These are phyloP conservation scores for Papilio elwesi DNA, from an alignment of 2,888 invertebrate genomes.

Conservation along the genomic window DNA sequence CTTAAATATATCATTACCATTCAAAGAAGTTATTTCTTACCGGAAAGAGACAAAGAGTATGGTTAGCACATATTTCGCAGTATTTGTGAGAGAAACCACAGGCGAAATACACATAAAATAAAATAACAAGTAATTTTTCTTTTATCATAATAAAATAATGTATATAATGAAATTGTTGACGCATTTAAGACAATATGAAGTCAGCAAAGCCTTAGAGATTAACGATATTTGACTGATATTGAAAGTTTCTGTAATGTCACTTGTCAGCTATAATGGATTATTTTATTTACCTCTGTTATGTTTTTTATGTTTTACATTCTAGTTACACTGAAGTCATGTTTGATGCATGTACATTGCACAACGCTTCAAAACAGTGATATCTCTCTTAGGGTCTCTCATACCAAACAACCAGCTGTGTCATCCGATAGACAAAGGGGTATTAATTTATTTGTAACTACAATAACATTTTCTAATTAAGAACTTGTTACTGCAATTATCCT, in stretches of 20 bases:
- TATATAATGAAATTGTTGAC: conserved; percentile 38
- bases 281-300: conserved; percentile 69
- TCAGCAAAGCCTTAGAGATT: conserved; percentile 57
- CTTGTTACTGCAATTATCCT: neutral
- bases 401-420: conserved; percentile 26
- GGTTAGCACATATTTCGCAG: conserved; percentile 68
- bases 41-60: conserved; percentile 67
- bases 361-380: conserved; percentile 1
- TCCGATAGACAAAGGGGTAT: conserved; percentile 20
- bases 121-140: conserved; percentile 67
- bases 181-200: conserved; percentile 50
- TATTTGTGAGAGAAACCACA: conserved; percentile 51
- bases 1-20: conserved; percentile 2
- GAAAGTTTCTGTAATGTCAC: conserved; percentile 22
- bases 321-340: conserved; percentile 55
- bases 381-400: neutral
- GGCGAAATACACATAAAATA: conserved; percentile 52
- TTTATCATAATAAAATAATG: conserved; percentile 67
- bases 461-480: too few species aligned
- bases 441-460: neutral
- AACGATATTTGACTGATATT: conserved; percentile 33
- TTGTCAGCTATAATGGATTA: conserved; percentile 60
- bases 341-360: conserved; percentile 52
- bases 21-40: conserved; percentile 51
- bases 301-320: conserved; percentile 68